These are phyloP conservation scores for Naso thynnoides DNA, from an alignment of 2,797 vertebrate genomes.

Conservation along the genomic window DNA sequence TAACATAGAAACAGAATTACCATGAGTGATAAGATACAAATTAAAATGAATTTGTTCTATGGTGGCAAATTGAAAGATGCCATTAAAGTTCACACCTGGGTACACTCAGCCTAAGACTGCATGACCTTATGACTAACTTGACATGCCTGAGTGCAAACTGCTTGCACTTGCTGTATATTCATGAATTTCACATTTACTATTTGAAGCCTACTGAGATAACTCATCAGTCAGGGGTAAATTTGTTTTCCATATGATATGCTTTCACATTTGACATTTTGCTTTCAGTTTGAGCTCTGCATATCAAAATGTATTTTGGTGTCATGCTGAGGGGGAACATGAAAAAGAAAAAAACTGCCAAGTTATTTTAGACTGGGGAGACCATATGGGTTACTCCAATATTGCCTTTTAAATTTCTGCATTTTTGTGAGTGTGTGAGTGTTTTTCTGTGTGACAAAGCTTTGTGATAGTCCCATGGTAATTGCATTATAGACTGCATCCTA, in stretches of 20 bases:
- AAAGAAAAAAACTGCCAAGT: constrained; percentile 76
- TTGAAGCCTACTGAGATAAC: constrained; percentile 44
- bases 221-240: constrained; percentile 37
- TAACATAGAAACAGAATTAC: constrained; percentile 57
- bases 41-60: constrained; percentile 35
- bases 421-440: constrained; percentile 68
- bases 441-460: constrained; percentile 74
- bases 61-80: constrained; percentile 43
- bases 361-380: constrained; percentile 56
- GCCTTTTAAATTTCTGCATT: constrained; percentile 77
- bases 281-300: constrained; percentile 58
- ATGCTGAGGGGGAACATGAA: constrained; percentile 42
- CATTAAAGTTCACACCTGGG: constrained; percentile 39
- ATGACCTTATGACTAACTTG: constrained; percentile 57
- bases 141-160: constrained; percentile 60
- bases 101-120: constrained; percentile 43
- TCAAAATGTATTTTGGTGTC: constrained; percentile 54
- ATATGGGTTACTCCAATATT: constrained; percentile 67
- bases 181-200: constrained; percentile 42
- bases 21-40: constrained; percentile 34
- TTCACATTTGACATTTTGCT: constrained; percentile 50
- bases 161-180: constrained; percentile 59
- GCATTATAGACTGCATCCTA: constrained; percentile 51
- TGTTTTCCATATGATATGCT: constrained; percentile 44
- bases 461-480: constrained; percentile 66